Evolutionary conservation across 2,797 vertebrate species (phyloP).

Genomic region (Cynopterus sphinx): DNA sequence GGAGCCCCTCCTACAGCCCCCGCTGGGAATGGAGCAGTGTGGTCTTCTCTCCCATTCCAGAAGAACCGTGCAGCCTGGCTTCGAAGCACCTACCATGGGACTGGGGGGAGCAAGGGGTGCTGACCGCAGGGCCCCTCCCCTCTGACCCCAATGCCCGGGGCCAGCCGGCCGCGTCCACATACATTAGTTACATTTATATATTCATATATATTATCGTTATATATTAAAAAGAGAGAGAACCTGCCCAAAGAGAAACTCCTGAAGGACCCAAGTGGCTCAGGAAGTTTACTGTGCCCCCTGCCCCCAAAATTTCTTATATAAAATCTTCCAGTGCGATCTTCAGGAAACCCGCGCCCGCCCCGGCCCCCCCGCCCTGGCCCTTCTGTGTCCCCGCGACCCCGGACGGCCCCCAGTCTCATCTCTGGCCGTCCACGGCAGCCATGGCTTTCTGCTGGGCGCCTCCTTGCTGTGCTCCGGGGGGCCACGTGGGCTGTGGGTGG

Average conservation of each 20-base stretch:
- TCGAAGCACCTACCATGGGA: background rate
- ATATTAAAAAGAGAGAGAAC: constrained; percentile 83
- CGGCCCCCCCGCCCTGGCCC: constrained; percentile 54
- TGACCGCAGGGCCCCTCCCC: background rate
- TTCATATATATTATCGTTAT: constrained; percentile 88
- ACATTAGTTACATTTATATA: constrained; percentile 85
- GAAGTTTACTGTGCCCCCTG: constrained; percentile 51
- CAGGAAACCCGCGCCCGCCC: constrained; percentile 64
- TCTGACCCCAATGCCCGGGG: background rate
- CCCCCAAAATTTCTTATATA: constrained; percentile 81
- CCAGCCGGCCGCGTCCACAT: constrained; percentile 29
- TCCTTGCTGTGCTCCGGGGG: constrained; percentile 86
- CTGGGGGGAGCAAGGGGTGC: background rate
- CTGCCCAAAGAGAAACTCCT: constrained; percentile 76
- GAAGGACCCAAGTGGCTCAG: constrained; percentile 72
- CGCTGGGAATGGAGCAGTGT: rapidly evolving
- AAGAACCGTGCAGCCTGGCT: background rate
- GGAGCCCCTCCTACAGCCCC: background rate
- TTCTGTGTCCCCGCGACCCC: constrained; percentile 58
- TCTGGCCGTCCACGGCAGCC: constrained; percentile 90
- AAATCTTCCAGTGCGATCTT: constrained; percentile 86
- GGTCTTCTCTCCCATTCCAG: background rate
- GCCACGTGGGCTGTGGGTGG: constrained; percentile 90
- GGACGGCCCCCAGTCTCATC: constrained; percentile 87
- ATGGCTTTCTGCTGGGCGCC: constrained; percentile 88